These are phyloP conservation scores for Apis florea DNA, from an alignment of 1,140 invertebrate genomes.

Conservation along the genomic window DNA sequence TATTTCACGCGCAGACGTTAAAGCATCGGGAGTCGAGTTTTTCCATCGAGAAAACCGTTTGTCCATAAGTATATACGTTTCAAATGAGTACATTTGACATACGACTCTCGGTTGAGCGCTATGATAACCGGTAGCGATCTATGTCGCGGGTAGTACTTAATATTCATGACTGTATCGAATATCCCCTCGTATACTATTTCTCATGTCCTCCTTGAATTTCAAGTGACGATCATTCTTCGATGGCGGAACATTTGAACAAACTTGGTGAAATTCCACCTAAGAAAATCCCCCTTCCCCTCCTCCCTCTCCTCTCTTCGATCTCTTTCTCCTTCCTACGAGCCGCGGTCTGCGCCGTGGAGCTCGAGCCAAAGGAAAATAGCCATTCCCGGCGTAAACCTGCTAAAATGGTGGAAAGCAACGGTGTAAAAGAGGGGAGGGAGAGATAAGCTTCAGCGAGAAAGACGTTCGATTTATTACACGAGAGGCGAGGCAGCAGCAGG, in stretches of 20 bases:
- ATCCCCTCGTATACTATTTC: constrained; percentile 6
- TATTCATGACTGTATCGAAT: constrained; percentile 27
- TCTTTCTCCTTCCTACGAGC: too few relatives aligned
- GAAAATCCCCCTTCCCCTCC: too few relatives aligned
- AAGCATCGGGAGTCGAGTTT: too few relatives aligned
- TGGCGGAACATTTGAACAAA: not conserved
- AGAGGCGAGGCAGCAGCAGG: constrained; percentile 22
- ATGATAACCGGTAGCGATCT: not conserved
- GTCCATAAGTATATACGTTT: not conserved
- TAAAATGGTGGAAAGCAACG: constrained; percentile 6
- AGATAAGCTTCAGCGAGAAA: not conserved
- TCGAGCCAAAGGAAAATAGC: not conserved
- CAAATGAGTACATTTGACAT: not conserved
- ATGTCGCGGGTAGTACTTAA: constrained; percentile 11
- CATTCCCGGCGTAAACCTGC: not conserved
- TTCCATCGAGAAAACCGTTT: not conserved
- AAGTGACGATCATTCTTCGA: constrained; percentile 4
- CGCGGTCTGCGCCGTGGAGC: too few relatives aligned
- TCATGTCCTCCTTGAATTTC: constrained; percentile 26
- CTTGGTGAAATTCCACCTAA: not conserved
- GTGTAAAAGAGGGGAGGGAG: not conserved
- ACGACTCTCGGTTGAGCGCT: not conserved
- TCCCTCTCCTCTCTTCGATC: not conserved
- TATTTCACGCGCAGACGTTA: too few relatives aligned
- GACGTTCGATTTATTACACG: constrained; percentile 47